phyloP scores from a whole-genome alignment of 2,797 vertebrate genomes.

The Acanthopagrus latus region DNA sequence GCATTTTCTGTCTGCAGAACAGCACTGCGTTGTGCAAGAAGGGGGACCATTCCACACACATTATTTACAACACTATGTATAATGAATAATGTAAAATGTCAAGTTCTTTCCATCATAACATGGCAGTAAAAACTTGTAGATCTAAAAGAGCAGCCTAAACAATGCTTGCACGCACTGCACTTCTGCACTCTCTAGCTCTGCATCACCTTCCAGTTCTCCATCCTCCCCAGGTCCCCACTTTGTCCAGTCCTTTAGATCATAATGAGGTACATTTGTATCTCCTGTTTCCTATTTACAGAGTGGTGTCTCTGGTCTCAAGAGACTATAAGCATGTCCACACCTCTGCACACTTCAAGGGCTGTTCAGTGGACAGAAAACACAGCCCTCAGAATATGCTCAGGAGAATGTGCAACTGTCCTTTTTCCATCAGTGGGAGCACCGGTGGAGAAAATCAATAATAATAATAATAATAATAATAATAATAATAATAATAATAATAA shows the following conservation, averaged over 20 bases:
- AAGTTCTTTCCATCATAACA: slow-evolving; percentile 27
- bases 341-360: slow-evolving; percentile 69
- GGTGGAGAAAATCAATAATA: slow-evolving; percentile 80
- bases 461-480: slow-evolving; percentile 68
- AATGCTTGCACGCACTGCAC: slow-evolving; percentile 65
- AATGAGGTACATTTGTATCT: slow-evolving; percentile 69
- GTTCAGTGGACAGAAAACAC: slow-evolving; percentile 82
- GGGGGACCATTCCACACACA: slow-evolving; percentile 64
- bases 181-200: slow-evolving; percentile 82
- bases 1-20: slow-evolving; percentile 82
- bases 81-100: slow-evolving; percentile 71
- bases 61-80: slow-evolving; percentile 81
- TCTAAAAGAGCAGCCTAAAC: slow-evolving; percentile 83
- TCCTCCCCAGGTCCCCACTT: slow-evolving; percentile 48
- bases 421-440: slow-evolving; percentile 83
- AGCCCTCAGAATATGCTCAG: slow-evolving; percentile 86
- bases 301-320: slow-evolving; percentile 68
- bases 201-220: slow-evolving; percentile 45
- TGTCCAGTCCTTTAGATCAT: slow-evolving; percentile 63
- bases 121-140: slow-evolving; percentile 79
- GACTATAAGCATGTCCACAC: slow-evolving; percentile 57
- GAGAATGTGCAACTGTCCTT: slow-evolving; percentile 86
- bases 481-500: slow-evolving; percentile 69
- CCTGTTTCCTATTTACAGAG: slow-evolving; percentile 74
- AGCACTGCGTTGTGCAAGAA: slow-evolving; percentile 74